Base-by-base conservation (phyloP, 2,797 vertebrate species). In the Chromis chromis region DNA sequence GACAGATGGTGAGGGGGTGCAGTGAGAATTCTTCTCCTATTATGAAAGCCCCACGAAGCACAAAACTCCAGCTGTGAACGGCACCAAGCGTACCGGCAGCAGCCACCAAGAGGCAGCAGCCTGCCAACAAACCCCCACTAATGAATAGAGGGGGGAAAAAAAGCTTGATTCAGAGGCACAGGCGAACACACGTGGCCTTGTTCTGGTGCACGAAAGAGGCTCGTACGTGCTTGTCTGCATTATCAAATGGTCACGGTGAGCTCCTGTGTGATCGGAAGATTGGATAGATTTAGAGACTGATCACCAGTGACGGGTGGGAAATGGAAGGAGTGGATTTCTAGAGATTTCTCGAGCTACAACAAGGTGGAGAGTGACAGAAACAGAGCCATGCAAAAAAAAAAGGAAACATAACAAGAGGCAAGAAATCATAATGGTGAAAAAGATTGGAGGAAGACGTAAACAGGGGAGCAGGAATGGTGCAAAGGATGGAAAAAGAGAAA, bases 1-100 rank as follows among this genome's bases (percentile, higher is more conserved):
- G 84, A 88, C 91, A 93, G 91, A 93, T 92, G 91, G 88, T 17
- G 63, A 72, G 59, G 63, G 42, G 54, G 54, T 13, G 10, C 68
- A 12, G 48, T 44, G 74, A 82, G 71, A 73, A 59, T 55, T 27
- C 52, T 33, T 24, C 25, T 58, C 75, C 40, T 59, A 72, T 83
- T 63, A 87, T 74, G 64, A 76, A 78, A 87, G 75, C 76, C 54
- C 76, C 69, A 61, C 19, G 44, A 54, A 83, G 79, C 78, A 74
- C 63, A 52, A 57, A 76, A 22, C 72, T 84, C 78, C 87, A 89
- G 84, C 81, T 87, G 86, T 68, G 74, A 78, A 21, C 4, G 22
- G 63, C 67, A 63, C 28, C 67, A 6, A 77, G 76, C 53, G 40
- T 82, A 82, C 88, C 46, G 4, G 52, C 36, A 33, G 40, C 67